Base-by-base conservation (phyloP, 2,113 vertebrate genomes). In the Bambusicola thoracicus region DNA sequence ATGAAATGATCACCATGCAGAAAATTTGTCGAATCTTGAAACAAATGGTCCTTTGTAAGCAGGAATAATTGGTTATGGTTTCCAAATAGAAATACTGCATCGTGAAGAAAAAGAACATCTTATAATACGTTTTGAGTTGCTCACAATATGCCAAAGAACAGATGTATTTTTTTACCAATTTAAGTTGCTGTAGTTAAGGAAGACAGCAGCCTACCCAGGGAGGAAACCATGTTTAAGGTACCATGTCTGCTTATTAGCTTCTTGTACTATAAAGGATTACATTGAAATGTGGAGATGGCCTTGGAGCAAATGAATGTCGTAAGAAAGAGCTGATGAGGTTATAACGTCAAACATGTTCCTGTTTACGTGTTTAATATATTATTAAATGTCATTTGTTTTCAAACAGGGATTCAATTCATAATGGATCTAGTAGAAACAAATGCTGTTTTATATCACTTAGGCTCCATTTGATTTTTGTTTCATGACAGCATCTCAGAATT, bases 371-470 rank as follows among this genome's bases (percentile, higher is more conserved):
- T 93, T 90, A 94, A 93, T 92, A 32, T 61, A 90, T 93, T 89
- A 93, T 93, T 94, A 89, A 91, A 79, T 81, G 83, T 11, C 40
- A 53, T 89, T 94, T 95, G 80, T 90, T 53, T 96, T 91, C 51
- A 68, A 78, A 77, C 68, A 68, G 86, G 58, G 81, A 84, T 86
- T 86, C 48, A 87, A 40, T 85, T 92, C 62, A 44, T 90, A 93
- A 89, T 13, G 44, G 83, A 44, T 78, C 38, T 69, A 88, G 53
- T 61, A 29, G 81, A 93, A 96, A 93, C 95, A 93, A 89, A 65
- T 78, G 80, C 6, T 88, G 77, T 0, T 72, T 93, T 85, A 13
- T 93, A 93, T 75, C 75, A 66, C 77, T 89, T 93, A 89, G 21
- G 53, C 66, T 90, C 44, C 90, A 4, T 95, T 92, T 96, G 66